phyloP scores from a whole-genome alignment of 2,888 invertebrate genomes.

The Steinernema carpocapsae region DNA sequence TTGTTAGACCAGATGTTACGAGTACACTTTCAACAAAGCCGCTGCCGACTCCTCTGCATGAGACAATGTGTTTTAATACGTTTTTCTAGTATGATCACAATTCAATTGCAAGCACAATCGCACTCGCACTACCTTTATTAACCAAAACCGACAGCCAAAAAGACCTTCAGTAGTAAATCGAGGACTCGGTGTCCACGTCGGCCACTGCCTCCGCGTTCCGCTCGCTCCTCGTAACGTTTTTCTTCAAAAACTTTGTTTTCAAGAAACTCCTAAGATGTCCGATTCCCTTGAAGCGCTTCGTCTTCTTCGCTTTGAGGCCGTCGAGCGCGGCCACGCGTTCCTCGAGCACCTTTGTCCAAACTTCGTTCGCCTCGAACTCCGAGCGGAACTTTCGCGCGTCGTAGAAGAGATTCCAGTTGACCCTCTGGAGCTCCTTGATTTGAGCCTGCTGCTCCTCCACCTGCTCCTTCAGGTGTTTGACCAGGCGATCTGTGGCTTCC shows the following conservation, averaged over 20 bases:
- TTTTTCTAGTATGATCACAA: too few species aligned
- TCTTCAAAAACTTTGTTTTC: background rate
- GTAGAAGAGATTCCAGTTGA: conserved; percentile 7
- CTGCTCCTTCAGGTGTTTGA: conserved; percentile 1
- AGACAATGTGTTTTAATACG: too few species aligned
- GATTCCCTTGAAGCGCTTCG: background rate
- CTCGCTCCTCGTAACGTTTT: too few species aligned
- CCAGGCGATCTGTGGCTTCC: background rate
- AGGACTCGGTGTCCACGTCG: too few species aligned
- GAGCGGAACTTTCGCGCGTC: conserved; percentile 14
- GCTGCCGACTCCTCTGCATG: too few species aligned
- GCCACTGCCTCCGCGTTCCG: too few species aligned
- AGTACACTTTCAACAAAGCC: too few species aligned
- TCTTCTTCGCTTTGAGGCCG: background rate
- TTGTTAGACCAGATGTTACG: too few species aligned
- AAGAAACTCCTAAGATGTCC: background rate
- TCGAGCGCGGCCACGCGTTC: background rate
- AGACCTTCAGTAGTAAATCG: too few species aligned
- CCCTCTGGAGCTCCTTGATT: background rate
- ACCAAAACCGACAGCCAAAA: too few species aligned
- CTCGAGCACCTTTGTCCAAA: conserved; percentile 6
- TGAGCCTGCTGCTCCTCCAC: background rate
- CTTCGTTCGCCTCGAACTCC: background rate
- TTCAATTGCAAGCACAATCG: too few species aligned
- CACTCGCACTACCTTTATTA: too few species aligned